Conservation (phyloP, 2,888 invertebrate genomes). For the Brachypalpus laphriformis region DNA sequence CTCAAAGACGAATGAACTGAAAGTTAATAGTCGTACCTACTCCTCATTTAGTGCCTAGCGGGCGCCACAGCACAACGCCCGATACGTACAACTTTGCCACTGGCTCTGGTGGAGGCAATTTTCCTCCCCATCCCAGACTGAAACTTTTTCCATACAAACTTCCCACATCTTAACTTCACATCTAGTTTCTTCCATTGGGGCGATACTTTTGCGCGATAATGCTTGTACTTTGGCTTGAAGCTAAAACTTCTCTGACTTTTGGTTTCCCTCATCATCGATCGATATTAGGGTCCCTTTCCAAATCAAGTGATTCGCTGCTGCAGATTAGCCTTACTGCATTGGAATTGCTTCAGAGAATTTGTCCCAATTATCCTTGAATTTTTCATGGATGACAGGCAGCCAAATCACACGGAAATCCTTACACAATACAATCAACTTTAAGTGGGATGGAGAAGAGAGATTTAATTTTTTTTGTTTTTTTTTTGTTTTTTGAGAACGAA, state of each 20-base stretch:
- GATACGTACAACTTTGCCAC: background rate
- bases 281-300: background rate
- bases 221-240: background rate
- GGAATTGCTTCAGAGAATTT: background rate
- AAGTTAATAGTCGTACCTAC: background rate
- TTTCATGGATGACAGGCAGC: background rate
- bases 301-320: background rate
- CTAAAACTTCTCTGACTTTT: background rate
- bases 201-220: conserved; percentile 1
- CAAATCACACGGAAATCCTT: conserved; percentile 9
- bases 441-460: background rate
- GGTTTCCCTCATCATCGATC: background rate
- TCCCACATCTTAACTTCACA: background rate
- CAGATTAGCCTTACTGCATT: background rate
- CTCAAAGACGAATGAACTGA: background rate
- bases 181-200: background rate
- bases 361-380: conserved; percentile 6
- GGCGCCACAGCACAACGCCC: background rate
- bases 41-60: background rate
- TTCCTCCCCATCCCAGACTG: background rate
- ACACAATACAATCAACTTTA: background rate
- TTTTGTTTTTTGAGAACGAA: background rate
- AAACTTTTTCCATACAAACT: background rate
- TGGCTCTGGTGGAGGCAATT: background rate
- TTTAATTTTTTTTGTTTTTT: background rate